Conservation (phyloP, 2,797 vertebrate genomes). For the Gymnoscopelus braueri region DNA sequence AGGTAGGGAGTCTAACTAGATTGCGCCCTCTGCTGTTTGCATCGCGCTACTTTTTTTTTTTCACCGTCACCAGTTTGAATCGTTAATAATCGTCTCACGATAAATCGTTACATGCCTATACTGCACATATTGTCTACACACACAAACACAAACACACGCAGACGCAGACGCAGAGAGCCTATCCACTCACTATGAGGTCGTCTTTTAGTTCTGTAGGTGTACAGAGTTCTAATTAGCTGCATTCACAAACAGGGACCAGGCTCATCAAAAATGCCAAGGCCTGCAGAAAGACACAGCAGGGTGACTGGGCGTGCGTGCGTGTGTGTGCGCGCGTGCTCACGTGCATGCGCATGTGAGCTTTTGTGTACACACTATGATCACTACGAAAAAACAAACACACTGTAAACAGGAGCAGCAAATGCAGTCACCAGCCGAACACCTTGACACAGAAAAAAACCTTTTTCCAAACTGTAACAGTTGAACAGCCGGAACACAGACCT, state of each 20-base stretch:
- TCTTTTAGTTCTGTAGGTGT: conserved; percentile 63
- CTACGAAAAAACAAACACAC: not conserved
- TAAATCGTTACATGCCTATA: too few relatives aligned
- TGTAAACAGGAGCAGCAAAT: too few relatives aligned
- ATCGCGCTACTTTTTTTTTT: too few relatives aligned
- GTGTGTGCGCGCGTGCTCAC: not conserved
- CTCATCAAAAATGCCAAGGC: conserved; percentile 76
- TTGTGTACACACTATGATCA: not conserved
- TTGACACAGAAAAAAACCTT: conserved; percentile 27
- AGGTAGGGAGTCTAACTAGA: too few relatives aligned
- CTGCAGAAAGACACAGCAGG: conserved; percentile 79
- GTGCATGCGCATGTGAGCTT: not conserved
- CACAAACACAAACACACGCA: conserved; percentile 24
- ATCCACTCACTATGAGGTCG: conserved; percentile 18
- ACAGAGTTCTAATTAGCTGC: conserved; percentile 76
- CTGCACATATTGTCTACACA: not conserved
- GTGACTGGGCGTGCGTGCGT: conserved; percentile 24
- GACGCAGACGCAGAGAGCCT: conserved; percentile 9
- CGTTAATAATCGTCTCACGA: too few relatives aligned
- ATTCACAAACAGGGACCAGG: conserved; percentile 73
- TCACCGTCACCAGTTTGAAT: too few relatives aligned
- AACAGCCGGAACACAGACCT: conserved; percentile 31
- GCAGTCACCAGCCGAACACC: not conserved
- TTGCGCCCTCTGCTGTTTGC: too few relatives aligned
- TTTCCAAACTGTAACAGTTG: conserved; percentile 23